Percentiles rank a stretch among this genome's conserved stretches.
Conservation (phyloP, 2,888 invertebrate genomes). For the Volucella zonaria region DNA sequence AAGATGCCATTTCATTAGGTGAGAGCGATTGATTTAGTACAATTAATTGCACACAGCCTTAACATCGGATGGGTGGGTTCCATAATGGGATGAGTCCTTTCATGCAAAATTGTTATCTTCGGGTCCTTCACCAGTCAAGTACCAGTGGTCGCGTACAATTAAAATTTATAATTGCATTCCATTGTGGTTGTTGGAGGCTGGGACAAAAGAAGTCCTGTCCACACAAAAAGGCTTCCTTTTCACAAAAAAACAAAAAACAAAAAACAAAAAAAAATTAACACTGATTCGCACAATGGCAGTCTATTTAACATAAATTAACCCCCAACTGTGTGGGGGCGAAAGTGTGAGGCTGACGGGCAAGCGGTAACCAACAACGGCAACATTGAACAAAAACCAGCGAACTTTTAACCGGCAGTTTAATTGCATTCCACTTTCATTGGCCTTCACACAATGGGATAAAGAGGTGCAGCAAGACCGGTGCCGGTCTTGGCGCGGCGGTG, state of each 20-base stretch:
- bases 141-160: conserved; percentile 53
- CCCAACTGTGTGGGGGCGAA: not conserved
- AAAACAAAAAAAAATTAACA: conserved; percentile 52
- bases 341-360: not conserved
- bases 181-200: conserved; percentile 35
- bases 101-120: conserved; percentile 3
- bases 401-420: conserved; percentile 48
- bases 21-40: conserved; percentile 27
- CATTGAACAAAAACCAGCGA: conserved; percentile 31
- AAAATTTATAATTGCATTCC: conserved; percentile 72
- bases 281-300: conserved; percentile 51
- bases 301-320: conserved; percentile 69
- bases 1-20: conserved; percentile 19
- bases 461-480: conserved; percentile 5
- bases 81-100: not conserved
- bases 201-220: not conserved
- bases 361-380: conserved; percentile 4
- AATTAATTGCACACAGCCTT: conserved; percentile 32
- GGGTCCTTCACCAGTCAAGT: conserved; percentile 10
- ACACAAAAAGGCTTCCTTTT: conserved; percentile 23
- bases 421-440: conserved; percentile 64
- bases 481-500: not conserved
- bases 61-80: not conserved
- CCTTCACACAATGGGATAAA: conserved; percentile 38
- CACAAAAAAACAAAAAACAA: not conserved